Conservation (phyloP, 1,140 invertebrate species). For the Drosophila punjabiensis region DNA sequence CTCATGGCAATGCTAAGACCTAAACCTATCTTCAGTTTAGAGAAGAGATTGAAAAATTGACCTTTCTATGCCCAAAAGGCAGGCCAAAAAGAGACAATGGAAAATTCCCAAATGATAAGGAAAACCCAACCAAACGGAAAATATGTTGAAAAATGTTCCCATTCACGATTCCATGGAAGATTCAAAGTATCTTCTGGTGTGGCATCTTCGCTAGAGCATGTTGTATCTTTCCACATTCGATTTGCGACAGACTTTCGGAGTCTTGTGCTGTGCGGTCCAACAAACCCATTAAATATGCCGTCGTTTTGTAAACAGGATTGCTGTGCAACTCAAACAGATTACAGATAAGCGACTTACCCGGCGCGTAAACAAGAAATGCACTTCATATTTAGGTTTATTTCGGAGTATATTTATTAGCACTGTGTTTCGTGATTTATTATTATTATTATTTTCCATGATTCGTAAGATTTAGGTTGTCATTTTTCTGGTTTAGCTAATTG, state of each 20-base stretch:
- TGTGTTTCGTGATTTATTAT: constrained; percentile 31
- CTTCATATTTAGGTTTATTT: constrained; percentile 59
- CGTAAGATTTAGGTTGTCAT: constrained; percentile 32
- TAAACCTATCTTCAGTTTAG: neutral
- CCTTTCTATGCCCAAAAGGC: constrained; percentile 20
- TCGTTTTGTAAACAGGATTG: constrained; percentile 35
- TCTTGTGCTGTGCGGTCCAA: constrained; percentile 26
- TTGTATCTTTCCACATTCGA: neutral
- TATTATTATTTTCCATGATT: constrained; percentile 66
- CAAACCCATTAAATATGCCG: constrained; percentile 45
- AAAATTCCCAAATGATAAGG: constrained; percentile 68
- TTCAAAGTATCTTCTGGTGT: constrained; percentile 21
- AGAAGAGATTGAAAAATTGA: constrained; percentile 18
- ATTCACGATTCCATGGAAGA: constrained; percentile 42
- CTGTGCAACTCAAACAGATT: constrained; percentile 4
- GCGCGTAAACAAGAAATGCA: constrained; percentile 32
- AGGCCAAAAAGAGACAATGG: constrained; percentile 41
- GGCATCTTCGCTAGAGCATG: constrained; percentile 12
- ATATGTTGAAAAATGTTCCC: constrained; percentile 48
- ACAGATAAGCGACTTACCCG: constrained; percentile 9
- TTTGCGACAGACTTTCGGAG: constrained; percentile 11
- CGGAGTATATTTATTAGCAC: constrained; percentile 66
- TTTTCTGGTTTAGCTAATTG: constrained; percentile 39
- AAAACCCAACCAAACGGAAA: constrained; percentile 26
- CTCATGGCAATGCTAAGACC: neutral